Base-by-base conservation (phyloP, 2,797 vertebrate species). In the Muraenolepis orangiensis region DNA sequence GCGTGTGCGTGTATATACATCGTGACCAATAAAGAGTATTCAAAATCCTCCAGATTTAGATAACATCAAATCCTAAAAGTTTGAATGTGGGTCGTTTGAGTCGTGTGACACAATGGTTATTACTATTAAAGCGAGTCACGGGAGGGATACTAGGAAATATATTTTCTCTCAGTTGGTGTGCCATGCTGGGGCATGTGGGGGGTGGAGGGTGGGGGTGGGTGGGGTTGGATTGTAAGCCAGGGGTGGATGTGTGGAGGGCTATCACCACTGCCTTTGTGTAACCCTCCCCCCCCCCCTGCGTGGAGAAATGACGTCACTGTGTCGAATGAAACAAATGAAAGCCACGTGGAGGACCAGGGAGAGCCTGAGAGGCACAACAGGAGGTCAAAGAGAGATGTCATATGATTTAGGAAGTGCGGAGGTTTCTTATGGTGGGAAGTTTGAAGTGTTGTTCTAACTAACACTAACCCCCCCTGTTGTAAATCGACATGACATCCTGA, bases 321-420 rank as follows among this genome's bases (percentile, higher is more conserved):
- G 76, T 23, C 71, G 88, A 90, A 91, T 90, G 78, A 87, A 87
- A 90, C 71, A 88, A 90, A 91, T 90, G 78, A 87, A 87, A 90
- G 77, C 84, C 89, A 90, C 86, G 90, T 90, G 88, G 80, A 79
- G 78, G 31, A 42, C 77, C 18, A 20, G 57, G 38, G 8, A 3
- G 23, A 61, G 57, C 6, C 46, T 11, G 42, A 40, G 38, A 40
- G 5, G 2, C 4, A 40, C 2, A 12, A 13, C 4, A 40, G 38
- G 36, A 51, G 11, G 38, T 5, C 18, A 57, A 20, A n/a, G 46
- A 20, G 46, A 57, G 20, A n/a, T n/a, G n/a, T n/a, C n/a, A n/a
- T 1, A 57, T 57, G 4, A 57, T 57, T 7, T 1, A 12, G 3
- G 10, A 57, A 57, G n/a, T n/a, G 46, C 20, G 6, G 46, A n/a